Conservation (phyloP, 2,888 invertebrate species). For the Dorcus hopei region DNA sequence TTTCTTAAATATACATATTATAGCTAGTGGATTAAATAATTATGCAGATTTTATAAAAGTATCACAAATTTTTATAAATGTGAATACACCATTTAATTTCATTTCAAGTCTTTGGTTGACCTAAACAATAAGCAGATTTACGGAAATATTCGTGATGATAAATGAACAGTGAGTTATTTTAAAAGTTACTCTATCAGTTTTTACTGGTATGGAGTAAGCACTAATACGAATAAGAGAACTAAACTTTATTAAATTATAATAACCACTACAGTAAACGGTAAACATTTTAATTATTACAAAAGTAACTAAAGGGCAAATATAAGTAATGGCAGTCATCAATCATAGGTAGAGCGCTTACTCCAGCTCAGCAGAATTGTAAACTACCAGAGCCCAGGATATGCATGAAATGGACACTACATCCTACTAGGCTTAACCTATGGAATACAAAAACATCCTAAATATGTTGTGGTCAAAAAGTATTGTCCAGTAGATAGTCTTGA, state of each 20-base stretch:
- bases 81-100: not conserved
- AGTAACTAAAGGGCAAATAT: not conserved
- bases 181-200: slow-evolving; percentile 1
- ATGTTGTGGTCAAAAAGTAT: slow-evolving; percentile 38
- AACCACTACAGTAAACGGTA: not conserved
- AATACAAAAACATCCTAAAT: slow-evolving; percentile 35
- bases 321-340: too few relatives aligned
- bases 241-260: not conserved
- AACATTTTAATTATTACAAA: not conserved
- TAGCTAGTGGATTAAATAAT: too few relatives aligned
- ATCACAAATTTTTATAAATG: not conserved
- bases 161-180: slow-evolving; percentile 9
- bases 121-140: not conserved
- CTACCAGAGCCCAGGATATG: slow-evolving; percentile 24
- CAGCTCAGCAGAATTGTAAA: slow-evolving; percentile 14
- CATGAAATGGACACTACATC: slow-evolving; percentile 25
- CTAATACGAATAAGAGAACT: not conserved
- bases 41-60: not conserved
- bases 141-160: not conserved
- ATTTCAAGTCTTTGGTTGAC: not conserved
- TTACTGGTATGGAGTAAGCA: slow-evolving; percentile 7
- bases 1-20: too few relatives aligned
- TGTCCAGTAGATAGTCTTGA: slow-evolving; percentile 44
- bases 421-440: slow-evolving; percentile 33
- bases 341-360: slow-evolving; percentile 19